Evolutionary conservation across 2,888 invertebrate species (phyloP).

Genomic region (Andrena bucephala): DNA sequence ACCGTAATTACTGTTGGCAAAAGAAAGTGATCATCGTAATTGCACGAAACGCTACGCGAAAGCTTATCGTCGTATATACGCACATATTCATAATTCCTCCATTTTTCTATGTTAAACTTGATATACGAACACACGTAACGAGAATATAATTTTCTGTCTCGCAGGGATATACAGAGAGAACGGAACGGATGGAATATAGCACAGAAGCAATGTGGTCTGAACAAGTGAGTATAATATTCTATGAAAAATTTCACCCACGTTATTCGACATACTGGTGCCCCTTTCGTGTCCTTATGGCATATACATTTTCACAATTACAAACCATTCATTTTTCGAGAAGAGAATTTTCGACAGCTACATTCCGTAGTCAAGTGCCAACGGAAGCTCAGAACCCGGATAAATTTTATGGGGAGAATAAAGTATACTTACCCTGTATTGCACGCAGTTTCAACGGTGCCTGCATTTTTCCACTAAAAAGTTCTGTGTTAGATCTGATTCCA

Average conservation of each 20-base stretch:
- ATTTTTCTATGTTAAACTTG: neutral
- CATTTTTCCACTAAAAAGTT: slow-evolving; percentile 35
- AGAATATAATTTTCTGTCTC: slow-evolving; percentile 22
- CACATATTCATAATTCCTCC: neutral
- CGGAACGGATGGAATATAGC: slow-evolving; percentile 65
- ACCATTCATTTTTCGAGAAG: neutral
- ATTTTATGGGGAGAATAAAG: neutral
- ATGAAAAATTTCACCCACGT: neutral
- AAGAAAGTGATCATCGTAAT: too few relatives aligned
- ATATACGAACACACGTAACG: neutral
- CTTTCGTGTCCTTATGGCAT: neutral
- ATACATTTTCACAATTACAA: neutral
- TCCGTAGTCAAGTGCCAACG: neutral
- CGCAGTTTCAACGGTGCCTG: neutral
- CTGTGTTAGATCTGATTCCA: slow-evolving; percentile 47
- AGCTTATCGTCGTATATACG: too few relatives aligned
- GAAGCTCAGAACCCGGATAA: neutral
- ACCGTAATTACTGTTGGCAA: too few relatives aligned
- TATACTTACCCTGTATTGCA: neutral
- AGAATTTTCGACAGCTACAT: neutral
- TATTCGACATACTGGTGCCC: neutral
- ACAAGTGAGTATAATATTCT: slow-evolving; percentile 62
- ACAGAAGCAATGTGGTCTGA: slow-evolving; percentile 69
- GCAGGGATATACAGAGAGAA: slow-evolving; percentile 63
- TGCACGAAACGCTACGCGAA: too few relatives aligned